Conservation (phyloP, 2,888 invertebrate species). For the Stenotaenia linearis region DNA sequence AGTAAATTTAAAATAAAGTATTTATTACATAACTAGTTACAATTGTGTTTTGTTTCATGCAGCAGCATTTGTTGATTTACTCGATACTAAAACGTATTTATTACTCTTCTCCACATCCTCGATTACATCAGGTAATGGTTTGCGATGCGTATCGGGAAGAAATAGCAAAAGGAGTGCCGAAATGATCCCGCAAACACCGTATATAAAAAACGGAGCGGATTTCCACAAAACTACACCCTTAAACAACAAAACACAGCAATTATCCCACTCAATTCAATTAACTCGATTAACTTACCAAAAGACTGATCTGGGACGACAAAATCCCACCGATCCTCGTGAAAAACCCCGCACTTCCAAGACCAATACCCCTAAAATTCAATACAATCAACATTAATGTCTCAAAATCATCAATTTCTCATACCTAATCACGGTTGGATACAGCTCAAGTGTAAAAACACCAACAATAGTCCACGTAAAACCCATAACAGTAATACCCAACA, state of each 20-base stretch:
- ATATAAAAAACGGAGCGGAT: not conserved
- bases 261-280: not conserved
- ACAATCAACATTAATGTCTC: too few relatives aligned
- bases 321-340: not conserved
- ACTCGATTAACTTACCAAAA: not conserved
- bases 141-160: slow-evolving; percentile 28
- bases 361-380: not conserved
- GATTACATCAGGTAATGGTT: slow-evolving; percentile 30
- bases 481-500: not conserved
- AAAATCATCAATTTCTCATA: not conserved
- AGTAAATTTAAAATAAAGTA: too few relatives aligned
- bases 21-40: too few relatives aligned
- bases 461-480: not conserved
- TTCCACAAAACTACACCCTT: slow-evolving; percentile 2
- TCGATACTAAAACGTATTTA: too few relatives aligned
- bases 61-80: too few relatives aligned
- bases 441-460: not conserved
- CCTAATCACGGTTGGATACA: not conserved
- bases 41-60: too few relatives aligned
- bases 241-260: not conserved
- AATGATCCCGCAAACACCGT: not conserved
- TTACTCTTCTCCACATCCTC: not conserved
- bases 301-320: not conserved
- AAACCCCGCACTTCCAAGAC: not conserved
- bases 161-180: not conserved